Conservation (phyloP, 2,888 invertebrate genomes). For the Corbicula japonica region DNA sequence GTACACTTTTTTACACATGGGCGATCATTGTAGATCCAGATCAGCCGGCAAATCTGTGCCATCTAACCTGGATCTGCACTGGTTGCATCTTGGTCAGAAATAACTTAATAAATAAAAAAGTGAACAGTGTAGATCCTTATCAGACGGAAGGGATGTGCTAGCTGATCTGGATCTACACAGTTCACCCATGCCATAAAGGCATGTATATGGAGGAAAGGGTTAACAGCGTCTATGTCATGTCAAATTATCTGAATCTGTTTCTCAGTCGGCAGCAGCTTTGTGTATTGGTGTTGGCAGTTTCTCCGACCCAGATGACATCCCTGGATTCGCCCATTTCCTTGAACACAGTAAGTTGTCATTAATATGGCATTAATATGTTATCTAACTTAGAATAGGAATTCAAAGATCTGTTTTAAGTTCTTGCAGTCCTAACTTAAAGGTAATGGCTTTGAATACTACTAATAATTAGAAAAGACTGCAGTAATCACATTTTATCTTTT, state of each 20-base stretch:
- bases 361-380: too few relatives aligned
- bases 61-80: too few relatives aligned
- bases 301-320: conserved; percentile 83
- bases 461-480: too few relatives aligned
- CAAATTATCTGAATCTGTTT: conserved; percentile 12
- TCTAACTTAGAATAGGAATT: too few relatives aligned
- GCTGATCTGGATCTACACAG: background rate
- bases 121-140: background rate
- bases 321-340: conserved; percentile 85
- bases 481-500: too few relatives aligned
- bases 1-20: too few relatives aligned
- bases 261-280: conserved; percentile 83
- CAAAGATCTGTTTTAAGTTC: too few relatives aligned
- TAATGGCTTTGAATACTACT: too few relatives aligned
- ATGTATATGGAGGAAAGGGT: background rate
- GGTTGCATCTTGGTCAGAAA: background rate
- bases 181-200: background rate
- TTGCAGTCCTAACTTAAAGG: too few relatives aligned
- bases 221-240: background rate
- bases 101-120: background rate
- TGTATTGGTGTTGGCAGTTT: conserved; percentile 84
- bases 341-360: conserved; percentile 86
- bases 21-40: too few relatives aligned
- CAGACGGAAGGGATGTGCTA: background rate
- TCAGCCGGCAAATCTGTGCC: too few relatives aligned